phyloP scores from a whole-genome alignment of 2,888 invertebrate species.

The Terebella lapidaria region DNA sequence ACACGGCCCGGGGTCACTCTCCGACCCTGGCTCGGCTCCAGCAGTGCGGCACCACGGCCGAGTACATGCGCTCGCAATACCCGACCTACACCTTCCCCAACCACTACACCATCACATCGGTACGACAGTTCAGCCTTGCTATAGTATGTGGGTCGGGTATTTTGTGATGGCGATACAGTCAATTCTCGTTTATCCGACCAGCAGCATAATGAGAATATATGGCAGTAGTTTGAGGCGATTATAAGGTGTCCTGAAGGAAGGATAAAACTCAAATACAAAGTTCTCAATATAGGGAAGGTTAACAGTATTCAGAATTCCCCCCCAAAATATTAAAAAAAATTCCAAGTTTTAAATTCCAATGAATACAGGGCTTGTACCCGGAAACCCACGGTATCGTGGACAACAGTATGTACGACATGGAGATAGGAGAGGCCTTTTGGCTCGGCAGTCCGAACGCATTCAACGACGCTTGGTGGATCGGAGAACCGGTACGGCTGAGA shows the following conservation, averaged over 20 bases:
- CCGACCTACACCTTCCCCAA: slow-evolving; percentile 45
- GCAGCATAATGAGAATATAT: too few species aligned
- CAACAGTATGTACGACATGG: slow-evolving; percentile 47
- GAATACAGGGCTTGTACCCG: slow-evolving; percentile 48
- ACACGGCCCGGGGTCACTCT: slow-evolving; percentile 30
- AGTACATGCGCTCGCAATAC: slow-evolving; percentile 38
- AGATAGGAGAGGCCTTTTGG: slow-evolving; percentile 29
- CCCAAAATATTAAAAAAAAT: too few species aligned
- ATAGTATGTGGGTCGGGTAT: too few species aligned
- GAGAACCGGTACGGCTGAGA: slow-evolving; percentile 45
- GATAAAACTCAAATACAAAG: too few species aligned
- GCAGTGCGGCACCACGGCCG: slow-evolving; percentile 33
- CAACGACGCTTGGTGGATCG: slow-evolving; percentile 36
- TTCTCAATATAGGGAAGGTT: too few species aligned
- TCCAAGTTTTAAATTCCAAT: too few species aligned
- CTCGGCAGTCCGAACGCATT: slow-evolving; percentile 22
- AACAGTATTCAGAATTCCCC: too few species aligned
- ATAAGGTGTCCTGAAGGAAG: too few species aligned
- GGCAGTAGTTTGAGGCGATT: too few species aligned
- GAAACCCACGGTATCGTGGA: slow-evolving; percentile 53
- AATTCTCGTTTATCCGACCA: too few species aligned
- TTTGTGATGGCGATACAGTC: too few species aligned
- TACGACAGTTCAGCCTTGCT: too few species aligned
- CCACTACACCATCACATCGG: slow-evolving; percentile 42
- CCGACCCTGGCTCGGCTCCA: slow-evolving; percentile 32